Evolutionary conservation across 2,113 vertebrate genomes (phyloP), one percentile per base, ranked within the genome.

Genomic region (Shinisaurus crocodilurus): DNA sequence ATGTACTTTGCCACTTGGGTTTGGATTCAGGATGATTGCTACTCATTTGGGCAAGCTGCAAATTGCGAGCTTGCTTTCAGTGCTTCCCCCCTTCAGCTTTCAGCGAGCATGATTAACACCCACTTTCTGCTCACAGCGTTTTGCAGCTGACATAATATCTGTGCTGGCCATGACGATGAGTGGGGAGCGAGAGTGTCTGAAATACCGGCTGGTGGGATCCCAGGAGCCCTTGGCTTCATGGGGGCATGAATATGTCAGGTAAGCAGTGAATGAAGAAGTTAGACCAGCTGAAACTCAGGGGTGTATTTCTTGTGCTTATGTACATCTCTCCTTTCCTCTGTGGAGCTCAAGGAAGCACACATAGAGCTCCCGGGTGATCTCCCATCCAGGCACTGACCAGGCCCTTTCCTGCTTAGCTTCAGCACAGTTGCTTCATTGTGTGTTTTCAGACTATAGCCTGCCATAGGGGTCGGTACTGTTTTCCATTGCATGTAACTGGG

Each of bases 151-250:
- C 76, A 99, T 99, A 12, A 99, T 99, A 90, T 99, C 99, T 27
- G 99, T 99, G 79, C 95, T 99, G 92, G 99, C 99, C 93, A 99
- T 99, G 99, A 99, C 99, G 57, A 99, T 99, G 99, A 99, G 99
- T 0, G 98, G 98, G 2, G 99, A 99, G 91, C 97, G 99, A 0
- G 99, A 99, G 94, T 99, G 99, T 94, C 97, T 99, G 84, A 99
- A 99, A 95, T 99, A 99, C 87, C 98, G 99, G 43, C 97, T 99
- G 74, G 95, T 98, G 83, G 99, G 99, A 50, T 99, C 99, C 25
- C 99, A 99, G 94, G 99, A 99, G 94, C 98, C 99, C 94, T 94
- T 99, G 95, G 98, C 99, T 0, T 99, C 99, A 0, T 99, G 99
- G 99, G 99, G 99, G 4, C 99, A 99, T 34, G 99, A 99, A 96